A percentile compares a stretch with the other conserved stretches of the same genome.
Conservation (phyloP, 2,888 invertebrate species). For the Chironomus tentans region DNA sequence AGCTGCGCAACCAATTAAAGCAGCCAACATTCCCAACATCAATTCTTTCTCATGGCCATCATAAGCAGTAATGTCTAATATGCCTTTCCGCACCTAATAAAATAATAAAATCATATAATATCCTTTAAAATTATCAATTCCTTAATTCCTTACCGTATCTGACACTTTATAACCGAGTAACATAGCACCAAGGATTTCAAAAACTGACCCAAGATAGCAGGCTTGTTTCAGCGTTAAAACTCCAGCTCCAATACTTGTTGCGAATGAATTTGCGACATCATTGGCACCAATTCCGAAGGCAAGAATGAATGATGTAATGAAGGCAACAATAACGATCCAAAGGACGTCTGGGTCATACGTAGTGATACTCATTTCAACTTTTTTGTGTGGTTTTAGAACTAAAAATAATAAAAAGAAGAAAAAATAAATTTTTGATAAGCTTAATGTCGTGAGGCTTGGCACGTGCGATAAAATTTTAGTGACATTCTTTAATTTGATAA, state of each 20-base stretch:
- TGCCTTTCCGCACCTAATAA: constrained; percentile 92
- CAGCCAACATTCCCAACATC: constrained; percentile 79
- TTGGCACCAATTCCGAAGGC: constrained; percentile 99
- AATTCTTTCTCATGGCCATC: constrained; percentile 67
- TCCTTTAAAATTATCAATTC: no score
- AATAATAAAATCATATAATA: no score
- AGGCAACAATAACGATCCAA: constrained; percentile 82
- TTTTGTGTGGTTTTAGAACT: no score
- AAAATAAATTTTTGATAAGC: no score
- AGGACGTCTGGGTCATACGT: constrained; percentile 55
- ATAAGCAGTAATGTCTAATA: constrained; percentile 72
- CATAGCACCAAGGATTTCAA: constrained; percentile 84
- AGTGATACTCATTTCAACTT: no score
- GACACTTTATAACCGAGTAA: constrained; percentile 84
- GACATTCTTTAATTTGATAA: no score
- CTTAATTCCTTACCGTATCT: no score
- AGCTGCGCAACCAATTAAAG: constrained; percentile 77
- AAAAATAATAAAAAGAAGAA: no score
- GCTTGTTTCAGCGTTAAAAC: constrained; percentile 82
- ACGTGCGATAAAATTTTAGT: no score
- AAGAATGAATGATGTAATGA: constrained; percentile 87
- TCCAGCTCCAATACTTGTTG: constrained; percentile 95
- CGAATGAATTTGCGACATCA: constrained; percentile 98
- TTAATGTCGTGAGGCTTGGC: no score
- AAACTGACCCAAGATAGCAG: constrained; percentile 82